These are phyloP conservation scores for Brachyopa scutellaris DNA, from an alignment of 2,888 invertebrate species.

Conservation along the genomic window DNA sequence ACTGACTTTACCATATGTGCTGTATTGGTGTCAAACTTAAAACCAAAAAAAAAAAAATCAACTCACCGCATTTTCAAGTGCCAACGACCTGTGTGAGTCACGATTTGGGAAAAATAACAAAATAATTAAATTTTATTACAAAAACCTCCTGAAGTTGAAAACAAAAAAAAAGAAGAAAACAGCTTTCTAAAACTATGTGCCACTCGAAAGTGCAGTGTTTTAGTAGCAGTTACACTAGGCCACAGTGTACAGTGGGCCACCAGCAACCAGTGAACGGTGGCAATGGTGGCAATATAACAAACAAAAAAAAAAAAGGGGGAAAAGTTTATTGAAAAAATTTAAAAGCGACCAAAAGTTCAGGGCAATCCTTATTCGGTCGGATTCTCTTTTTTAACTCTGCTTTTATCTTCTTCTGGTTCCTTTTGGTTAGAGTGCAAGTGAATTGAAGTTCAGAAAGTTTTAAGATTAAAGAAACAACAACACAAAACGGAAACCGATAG, in stretches of 20 bases:
- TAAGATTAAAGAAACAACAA: constrained; percentile 40
- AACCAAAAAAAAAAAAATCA: no score
- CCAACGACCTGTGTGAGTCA: constrained; percentile 27
- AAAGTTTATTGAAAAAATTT: constrained; percentile 52
- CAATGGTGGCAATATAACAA: constrained; percentile 2
- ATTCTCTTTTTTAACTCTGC: background rate
- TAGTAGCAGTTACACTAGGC: constrained; percentile 4
- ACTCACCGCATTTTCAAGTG: background rate
- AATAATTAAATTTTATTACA: constrained; percentile 51
- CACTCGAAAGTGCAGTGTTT: constrained; percentile 34
- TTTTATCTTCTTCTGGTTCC: constrained; percentile 39
- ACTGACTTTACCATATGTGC: no score
- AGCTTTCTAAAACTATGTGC: constrained; percentile 42
- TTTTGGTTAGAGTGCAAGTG: constrained; percentile 30
- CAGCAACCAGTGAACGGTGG: constrained; percentile 8
- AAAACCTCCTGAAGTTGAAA: constrained; percentile 32
- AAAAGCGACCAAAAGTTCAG: constrained; percentile 27
- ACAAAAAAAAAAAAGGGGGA: no score
- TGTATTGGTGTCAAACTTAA: no score
- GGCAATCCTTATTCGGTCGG: constrained; percentile 13
- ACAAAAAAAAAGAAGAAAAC: no score
- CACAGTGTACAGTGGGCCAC: no score
- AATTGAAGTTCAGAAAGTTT: constrained; percentile 36
- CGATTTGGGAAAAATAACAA: constrained; percentile 45
- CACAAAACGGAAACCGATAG: background rate